phyloP scores from a whole-genome alignment of 2,888 invertebrate species.

The Scaptomyza tumidula region DNA sequence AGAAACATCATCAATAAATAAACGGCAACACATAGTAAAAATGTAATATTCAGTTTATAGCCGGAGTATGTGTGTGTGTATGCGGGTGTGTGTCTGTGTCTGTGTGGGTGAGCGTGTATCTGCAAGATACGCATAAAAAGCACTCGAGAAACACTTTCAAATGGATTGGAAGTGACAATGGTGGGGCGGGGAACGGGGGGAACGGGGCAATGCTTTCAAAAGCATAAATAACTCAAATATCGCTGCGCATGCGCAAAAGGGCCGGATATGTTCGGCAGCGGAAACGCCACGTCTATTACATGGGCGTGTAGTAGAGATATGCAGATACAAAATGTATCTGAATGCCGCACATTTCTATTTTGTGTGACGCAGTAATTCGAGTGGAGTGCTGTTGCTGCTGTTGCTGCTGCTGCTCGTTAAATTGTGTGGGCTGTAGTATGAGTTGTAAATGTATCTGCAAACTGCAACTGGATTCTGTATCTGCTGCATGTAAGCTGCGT shows the following conservation, averaged over 20 bases:
- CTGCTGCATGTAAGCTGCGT: constrained; percentile 30
- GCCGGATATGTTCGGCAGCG: constrained; percentile 72
- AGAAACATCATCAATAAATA: constrained; percentile 78
- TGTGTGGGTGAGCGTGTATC: constrained; percentile 9
- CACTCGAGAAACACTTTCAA: constrained; percentile 20
- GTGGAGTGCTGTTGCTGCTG: constrained; percentile 31
- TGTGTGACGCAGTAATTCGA: constrained; percentile 70
- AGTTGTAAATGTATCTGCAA: constrained; percentile 63
- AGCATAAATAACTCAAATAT: constrained; percentile 60
- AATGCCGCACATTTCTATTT: constrained; percentile 56
- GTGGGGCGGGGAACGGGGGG: no score
- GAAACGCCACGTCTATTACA: constrained; percentile 72
- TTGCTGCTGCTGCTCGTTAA: neutral
- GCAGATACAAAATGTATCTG: constrained; percentile 69
- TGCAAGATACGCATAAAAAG: constrained; percentile 37
- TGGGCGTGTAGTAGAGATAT: constrained; percentile 54
- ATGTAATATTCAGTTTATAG: constrained; percentile 64
- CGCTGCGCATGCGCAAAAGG: constrained; percentile 69
- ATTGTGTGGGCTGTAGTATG: constrained; percentile 46
- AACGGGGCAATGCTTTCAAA: constrained; percentile 34
- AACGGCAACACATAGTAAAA: constrained; percentile 76
- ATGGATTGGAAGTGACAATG: neutral
- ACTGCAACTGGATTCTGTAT: constrained; percentile 14
- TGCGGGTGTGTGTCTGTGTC: neutral
- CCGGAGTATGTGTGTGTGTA: constrained; percentile 20